Evolutionary conservation across 2,888 invertebrate genomes (phyloP).

Genomic region (Acheta domesticus): DNA sequence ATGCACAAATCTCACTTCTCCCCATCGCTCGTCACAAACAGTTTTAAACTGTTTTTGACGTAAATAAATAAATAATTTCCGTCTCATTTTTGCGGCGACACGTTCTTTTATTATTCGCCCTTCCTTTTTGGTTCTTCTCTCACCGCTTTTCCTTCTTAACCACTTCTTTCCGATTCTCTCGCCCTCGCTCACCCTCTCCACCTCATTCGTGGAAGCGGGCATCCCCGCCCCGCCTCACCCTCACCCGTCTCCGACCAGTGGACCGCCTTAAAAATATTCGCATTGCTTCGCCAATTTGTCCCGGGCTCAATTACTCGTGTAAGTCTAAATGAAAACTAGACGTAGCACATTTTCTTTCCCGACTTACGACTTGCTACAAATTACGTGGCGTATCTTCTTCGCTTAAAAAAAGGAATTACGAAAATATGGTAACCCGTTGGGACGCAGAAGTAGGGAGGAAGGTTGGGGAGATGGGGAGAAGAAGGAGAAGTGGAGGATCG

Average conservation of each 20-base stretch:
- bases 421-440: conserved; percentile 32
- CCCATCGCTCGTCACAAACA: too few relatives aligned
- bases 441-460: conserved; percentile 22
- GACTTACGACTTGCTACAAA: conserved; percentile 2
- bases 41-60: too few relatives aligned
- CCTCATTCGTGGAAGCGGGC: too few relatives aligned
- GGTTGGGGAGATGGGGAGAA: background rate
- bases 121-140: too few relatives aligned
- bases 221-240: too few relatives aligned
- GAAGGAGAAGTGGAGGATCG: background rate
- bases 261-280: background rate
- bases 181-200: too few relatives aligned
- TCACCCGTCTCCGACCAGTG: background rate
- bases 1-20: too few relatives aligned
- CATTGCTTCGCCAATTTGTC: conserved; percentile 18
- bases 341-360: background rate
- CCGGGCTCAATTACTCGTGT: conserved; percentile 1
- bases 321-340: conserved; percentile 18
- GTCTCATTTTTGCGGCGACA: too few relatives aligned
- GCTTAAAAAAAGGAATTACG: conserved; percentile 31
- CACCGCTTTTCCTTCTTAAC: too few relatives aligned
- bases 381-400: background rate
- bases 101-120: too few relatives aligned
- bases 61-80: too few relatives aligned
- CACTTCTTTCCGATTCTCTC: too few relatives aligned